Conservation (phyloP, 2,888 invertebrate species). For the Harpagoxenus sublaevis region DNA sequence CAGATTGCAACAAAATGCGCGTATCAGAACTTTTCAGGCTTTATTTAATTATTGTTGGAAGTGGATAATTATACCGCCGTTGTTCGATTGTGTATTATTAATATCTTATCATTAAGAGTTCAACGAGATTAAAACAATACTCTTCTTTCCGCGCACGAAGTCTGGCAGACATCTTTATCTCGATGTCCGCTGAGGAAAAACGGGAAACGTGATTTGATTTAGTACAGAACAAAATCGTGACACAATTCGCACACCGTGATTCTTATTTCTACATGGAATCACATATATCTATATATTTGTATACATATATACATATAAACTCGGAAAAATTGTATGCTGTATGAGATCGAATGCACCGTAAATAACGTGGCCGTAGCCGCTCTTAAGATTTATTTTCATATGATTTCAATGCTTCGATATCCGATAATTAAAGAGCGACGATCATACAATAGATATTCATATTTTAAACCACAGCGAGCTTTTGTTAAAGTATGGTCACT, state of each 20-base stretch:
- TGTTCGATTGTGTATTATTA: slow-evolving; percentile 30
- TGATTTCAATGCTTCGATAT: slow-evolving; percentile 35
- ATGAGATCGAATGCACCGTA: slow-evolving; percentile 4
- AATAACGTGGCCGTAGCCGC: slow-evolving; percentile 17
- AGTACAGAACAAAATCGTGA: slow-evolving; percentile 41
- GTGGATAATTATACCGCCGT: slow-evolving; percentile 42
- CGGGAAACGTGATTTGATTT: slow-evolving; percentile 48
- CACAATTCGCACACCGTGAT: slow-evolving; percentile 33
- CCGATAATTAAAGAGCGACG: slow-evolving; percentile 31
- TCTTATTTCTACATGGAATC: slow-evolving; percentile 27
- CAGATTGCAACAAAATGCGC: background rate
- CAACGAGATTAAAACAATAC: slow-evolving; percentile 61
- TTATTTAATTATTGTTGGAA: slow-evolving; percentile 54
- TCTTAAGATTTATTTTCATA: slow-evolving; percentile 4
- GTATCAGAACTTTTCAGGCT: background rate
- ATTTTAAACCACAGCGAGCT: background rate
- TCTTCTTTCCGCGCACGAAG: slow-evolving; percentile 44
- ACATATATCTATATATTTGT: background rate
- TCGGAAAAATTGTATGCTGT: slow-evolving; percentile 11
- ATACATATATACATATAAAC: background rate
- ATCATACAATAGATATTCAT: background rate
- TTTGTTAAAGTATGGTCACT: background rate
- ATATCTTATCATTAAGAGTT: slow-evolving; percentile 59
- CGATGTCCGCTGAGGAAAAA: slow-evolving; percentile 51
- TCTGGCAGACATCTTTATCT: slow-evolving; percentile 40